phyloP scores from a whole-genome alignment of 1,140 invertebrate species.

The Drosophila guanche region DNA sequence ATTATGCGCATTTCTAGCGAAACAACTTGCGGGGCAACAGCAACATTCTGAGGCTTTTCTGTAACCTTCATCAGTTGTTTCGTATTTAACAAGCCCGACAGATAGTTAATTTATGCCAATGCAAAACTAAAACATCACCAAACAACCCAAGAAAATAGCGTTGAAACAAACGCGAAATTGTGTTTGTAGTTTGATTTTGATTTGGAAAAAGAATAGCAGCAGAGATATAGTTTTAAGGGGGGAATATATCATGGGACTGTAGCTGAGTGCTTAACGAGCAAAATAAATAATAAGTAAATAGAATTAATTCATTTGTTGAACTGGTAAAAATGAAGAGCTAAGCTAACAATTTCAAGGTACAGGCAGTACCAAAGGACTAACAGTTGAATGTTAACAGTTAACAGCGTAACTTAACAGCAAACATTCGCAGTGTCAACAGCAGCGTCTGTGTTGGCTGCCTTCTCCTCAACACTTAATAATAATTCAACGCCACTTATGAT shows the following conservation, averaged over 20 bases:
- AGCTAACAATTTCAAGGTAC: too few species aligned
- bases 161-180: conserved; percentile 36
- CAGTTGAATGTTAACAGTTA: too few species aligned
- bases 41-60: conserved; percentile 12
- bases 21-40: conserved; percentile 18
- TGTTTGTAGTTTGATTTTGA: conserved; percentile 26
- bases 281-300: too few species aligned
- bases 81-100: conserved; percentile 41
- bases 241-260: too few species aligned
- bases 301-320: too few species aligned
- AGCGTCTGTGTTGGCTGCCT: conserved; percentile 14
- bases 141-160: conserved; percentile 14
- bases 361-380: too few species aligned
- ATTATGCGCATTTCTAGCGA: conserved; percentile 79
- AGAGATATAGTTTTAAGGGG: too few species aligned
- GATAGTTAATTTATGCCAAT: conserved; percentile 56
- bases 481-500: conserved; percentile 56
- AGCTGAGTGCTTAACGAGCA: too few species aligned
- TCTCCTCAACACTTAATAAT: conserved; percentile 3
- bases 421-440: not conserved
- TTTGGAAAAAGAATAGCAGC: not conserved
- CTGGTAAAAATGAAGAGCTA: too few species aligned
- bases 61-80: conserved; percentile 30
- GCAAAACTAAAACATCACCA: conserved; percentile 16
- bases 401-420: too few species aligned